Percentiles rank a stretch among this genome's conserved stretches.
phyloP scores from a whole-genome alignment of 2,888 invertebrate genomes.

The Hesperia comma region DNA sequence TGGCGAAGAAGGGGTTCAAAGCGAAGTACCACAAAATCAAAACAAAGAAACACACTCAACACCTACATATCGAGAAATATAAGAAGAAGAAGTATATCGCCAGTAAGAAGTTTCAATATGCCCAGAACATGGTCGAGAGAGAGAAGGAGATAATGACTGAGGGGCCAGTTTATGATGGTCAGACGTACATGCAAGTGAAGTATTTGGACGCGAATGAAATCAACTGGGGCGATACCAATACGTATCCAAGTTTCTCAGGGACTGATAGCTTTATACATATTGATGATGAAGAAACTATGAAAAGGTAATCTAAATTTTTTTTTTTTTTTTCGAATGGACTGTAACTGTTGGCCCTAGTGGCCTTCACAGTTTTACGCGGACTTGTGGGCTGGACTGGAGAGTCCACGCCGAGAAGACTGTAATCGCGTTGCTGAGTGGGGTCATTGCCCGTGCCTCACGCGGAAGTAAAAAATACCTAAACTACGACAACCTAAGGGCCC shows the following conservation, averaged over 20 bases:
- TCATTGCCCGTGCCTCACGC: too few species aligned
- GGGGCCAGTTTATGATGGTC: slow-evolving; percentile 65
- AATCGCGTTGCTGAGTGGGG: too few species aligned
- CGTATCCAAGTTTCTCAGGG: slow-evolving; percentile 91
- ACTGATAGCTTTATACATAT: slow-evolving; percentile 94
- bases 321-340: too few species aligned
- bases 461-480: too few species aligned
- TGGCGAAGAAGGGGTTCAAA: slow-evolving; percentile 73
- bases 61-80: slow-evolving; percentile 56
- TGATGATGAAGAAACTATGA: slow-evolving; percentile 93
- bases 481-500: too few species aligned
- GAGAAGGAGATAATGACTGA: slow-evolving; percentile 64
- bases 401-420: too few species aligned
- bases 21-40: slow-evolving; percentile 64
- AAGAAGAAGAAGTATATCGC: slow-evolving; percentile 66
- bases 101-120: slow-evolving; percentile 60
- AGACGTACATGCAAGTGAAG: slow-evolving; percentile 79
- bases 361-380: too few species aligned
- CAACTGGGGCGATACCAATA: slow-evolving; percentile 74
- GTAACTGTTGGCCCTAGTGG: too few species aligned
- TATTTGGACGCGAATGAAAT: slow-evolving; percentile 72
- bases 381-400: too few species aligned
- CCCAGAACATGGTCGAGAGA: slow-evolving; percentile 52
- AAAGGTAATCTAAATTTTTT: slow-evolving; percentile 81
- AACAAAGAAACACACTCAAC: slow-evolving; percentile 61